phyloP scores from a whole-genome alignment of 37 sponge, comb jelly and placozoan genomes.

The Oscarella lobularis region DNA sequence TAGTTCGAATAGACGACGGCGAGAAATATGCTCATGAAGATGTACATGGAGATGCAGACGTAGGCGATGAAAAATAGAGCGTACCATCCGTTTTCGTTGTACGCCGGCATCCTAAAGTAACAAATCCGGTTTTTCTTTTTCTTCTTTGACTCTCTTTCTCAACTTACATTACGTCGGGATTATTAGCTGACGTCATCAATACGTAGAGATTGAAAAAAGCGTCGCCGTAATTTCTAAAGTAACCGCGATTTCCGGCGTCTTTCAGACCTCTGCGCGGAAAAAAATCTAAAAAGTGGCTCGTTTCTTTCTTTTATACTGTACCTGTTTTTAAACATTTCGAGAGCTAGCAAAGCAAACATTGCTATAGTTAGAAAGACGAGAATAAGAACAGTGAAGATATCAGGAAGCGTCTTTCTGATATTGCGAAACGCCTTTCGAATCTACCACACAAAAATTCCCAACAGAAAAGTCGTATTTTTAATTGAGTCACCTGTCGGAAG shows the following conservation, averaged over 20 bases:
- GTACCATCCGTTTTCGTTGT: constrained; percentile 10
- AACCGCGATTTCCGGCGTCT: not conserved
- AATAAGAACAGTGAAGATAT: not conserved
- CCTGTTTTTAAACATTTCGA: not conserved
- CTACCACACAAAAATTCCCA: not conserved
- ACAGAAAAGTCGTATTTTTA: not conserved
- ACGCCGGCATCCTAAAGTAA: constrained; percentile 18
- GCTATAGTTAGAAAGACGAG: not conserved
- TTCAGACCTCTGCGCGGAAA: not conserved
- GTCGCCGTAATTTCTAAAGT: constrained; percentile 20
- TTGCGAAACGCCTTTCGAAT: constrained; percentile 6
- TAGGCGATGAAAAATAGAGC: constrained; percentile 24
- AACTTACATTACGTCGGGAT: constrained; percentile 25
- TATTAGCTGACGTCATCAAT: constrained; percentile 27
- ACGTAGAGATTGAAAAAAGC: constrained; percentile 19
- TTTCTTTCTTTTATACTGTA: not conserved
- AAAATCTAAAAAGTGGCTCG: not conserved
- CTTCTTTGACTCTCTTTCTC: too few species aligned
- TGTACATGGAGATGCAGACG: constrained; percentile 18
- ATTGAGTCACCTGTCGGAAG: not conserved
- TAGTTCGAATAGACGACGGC: constrained; percentile 32
- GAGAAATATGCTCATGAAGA: constrained; percentile 29
- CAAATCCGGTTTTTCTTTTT: too few species aligned
- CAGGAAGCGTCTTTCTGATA: not conserved
- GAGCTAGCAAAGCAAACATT: not conserved